Percentiles rank a stretch among this genome's conserved stretches.
phyloP scores from a whole-genome alignment of 2,888 invertebrate genomes.

The Drosophila histrio region DNA sequence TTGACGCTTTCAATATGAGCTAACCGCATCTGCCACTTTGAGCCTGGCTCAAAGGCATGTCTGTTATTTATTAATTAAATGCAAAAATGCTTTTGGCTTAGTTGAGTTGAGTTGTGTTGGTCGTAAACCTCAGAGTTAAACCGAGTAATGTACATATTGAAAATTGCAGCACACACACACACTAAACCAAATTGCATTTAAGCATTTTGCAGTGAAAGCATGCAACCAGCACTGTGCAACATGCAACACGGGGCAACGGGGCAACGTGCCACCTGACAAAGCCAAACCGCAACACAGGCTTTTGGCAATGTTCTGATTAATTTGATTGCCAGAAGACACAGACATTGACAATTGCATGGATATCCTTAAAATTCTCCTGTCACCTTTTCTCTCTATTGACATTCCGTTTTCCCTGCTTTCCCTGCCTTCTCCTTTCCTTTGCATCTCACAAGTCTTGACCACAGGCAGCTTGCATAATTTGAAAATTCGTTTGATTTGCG shows the following conservation, averaged over 20 bases:
- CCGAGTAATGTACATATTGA: constrained; percentile 35
- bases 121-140: background rate
- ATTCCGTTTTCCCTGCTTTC: background rate
- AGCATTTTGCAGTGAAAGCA: constrained; percentile 6
- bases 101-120: background rate
- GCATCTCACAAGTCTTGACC: constrained; percentile 2
- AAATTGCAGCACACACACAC: constrained; percentile 23
- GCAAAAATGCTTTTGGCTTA: constrained; percentile 21
- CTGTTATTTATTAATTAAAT: constrained; percentile 38
- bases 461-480: constrained; percentile 37
- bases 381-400: background rate
- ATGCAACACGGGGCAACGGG: constrained; percentile 5
- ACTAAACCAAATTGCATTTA: too few species aligned
- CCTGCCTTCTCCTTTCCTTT: background rate
- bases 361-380: constrained; percentile 6
- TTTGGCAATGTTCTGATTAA: constrained; percentile 42
- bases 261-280: constrained; percentile 18
- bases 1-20: constrained; percentile 3
- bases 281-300: constrained; percentile 36
- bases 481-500: constrained; percentile 48
- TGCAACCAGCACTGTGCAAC: background rate
- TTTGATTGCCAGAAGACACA: constrained; percentile 17
- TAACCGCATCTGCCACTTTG: constrained; percentile 5
- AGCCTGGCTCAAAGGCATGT: background rate
- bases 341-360: background rate